Percentiles rank a stretch among this genome's conserved stretches.
These are phyloP conservation scores for Callocephalon fimbriatum DNA, from an alignment of 2,113 vertebrate species.

Conservation along the genomic window DNA sequence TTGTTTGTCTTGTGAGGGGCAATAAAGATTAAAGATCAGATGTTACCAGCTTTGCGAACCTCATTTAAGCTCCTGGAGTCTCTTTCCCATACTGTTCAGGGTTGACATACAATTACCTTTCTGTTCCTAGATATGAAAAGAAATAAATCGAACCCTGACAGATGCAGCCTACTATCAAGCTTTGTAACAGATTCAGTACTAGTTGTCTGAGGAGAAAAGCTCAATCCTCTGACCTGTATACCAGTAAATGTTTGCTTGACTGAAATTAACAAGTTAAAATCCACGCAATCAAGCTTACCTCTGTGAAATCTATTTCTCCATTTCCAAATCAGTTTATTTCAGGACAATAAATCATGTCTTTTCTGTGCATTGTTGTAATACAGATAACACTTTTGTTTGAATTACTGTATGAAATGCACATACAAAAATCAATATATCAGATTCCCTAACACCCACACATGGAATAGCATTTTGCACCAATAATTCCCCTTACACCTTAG, in stretches of 20 bases:
- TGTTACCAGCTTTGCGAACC: neutral
- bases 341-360: neutral
- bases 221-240: neutral
- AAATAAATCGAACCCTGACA: neutral
- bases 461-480: neutral
- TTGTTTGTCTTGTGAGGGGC: neutral
- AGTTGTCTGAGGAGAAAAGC: neutral
- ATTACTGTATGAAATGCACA: neutral
- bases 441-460: neutral
- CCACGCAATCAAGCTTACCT: neutral
- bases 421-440: neutral
- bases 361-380: neutral
- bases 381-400: neutral
- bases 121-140: neutral
- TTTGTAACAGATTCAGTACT: neutral
- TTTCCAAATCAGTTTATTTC: neutral
- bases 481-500: neutral
- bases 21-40: neutral
- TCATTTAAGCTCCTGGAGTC: neutral
- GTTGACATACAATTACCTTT: neutral
- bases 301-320: neutral
- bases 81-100: neutral
- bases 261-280: neutral
- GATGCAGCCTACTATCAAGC: neutral
- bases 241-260: neutral